A percentile compares a stretch with the other conserved stretches of the same genome.
phyloP scores from a whole-genome alignment of 2,113 vertebrate species.

The Tenrec ecaudatus region DNA sequence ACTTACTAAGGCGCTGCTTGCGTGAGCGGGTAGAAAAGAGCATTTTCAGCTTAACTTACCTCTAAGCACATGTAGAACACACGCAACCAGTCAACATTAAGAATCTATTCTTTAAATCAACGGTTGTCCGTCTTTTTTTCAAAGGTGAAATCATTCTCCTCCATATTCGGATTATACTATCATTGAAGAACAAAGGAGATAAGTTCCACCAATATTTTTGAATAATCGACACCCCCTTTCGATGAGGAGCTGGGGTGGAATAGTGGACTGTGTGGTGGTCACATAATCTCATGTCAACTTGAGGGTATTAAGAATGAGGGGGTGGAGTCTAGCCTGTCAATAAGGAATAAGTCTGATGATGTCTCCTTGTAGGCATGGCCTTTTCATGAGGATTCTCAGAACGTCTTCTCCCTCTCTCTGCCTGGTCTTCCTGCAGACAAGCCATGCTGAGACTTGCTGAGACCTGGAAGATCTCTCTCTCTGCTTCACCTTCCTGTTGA shows the following conservation, averaged over 20 bases:
- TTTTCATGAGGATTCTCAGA: too few species aligned
- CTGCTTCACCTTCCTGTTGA: too few species aligned
- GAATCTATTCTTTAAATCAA: neutral
- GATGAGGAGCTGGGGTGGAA: neutral
- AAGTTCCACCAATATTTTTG: neutral
- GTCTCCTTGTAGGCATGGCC: too few species aligned
- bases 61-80: neutral
- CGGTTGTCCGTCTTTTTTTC: neutral
- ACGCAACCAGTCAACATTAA: neutral
- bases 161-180: neutral
- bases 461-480: too few species aligned
- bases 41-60: neutral
- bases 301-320: too few species aligned
- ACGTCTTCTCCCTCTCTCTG: too few species aligned
- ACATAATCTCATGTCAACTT: too few species aligned
- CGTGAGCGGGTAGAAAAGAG: slow-evolving; percentile 23
- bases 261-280: too few species aligned
- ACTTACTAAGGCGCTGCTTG: slow-evolving; percentile 49
- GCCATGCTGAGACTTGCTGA: too few species aligned
- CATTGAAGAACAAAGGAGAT: neutral
- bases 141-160: neutral
- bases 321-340: too few species aligned
- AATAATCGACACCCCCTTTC: neutral
- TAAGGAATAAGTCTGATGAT: too few species aligned
- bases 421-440: too few species aligned